Percentiles rank a stretch among this genome's conserved stretches.
Conservation (phyloP, 2,888 invertebrate species). For the Unio delphinus region DNA sequence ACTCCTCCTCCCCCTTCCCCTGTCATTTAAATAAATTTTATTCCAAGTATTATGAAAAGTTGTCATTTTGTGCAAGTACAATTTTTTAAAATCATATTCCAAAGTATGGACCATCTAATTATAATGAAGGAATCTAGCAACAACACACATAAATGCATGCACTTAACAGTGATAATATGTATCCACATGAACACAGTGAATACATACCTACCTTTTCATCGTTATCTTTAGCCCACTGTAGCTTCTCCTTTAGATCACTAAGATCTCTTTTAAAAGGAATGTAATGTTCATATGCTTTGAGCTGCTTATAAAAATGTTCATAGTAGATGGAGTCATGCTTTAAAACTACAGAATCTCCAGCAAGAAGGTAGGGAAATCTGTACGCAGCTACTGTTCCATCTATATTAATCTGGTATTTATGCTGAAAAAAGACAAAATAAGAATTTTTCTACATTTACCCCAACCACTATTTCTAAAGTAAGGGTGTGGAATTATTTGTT, state of each 20-base stretch:
- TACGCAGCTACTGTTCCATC: slow-evolving; percentile 98
- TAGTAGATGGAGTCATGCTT: slow-evolving; percentile 96
- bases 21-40: too few relatives aligned
- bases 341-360: slow-evolving; percentile 88
- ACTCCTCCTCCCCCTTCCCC: too few relatives aligned
- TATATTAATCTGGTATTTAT: slow-evolving; percentile 93
- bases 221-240: slow-evolving; percentile 73
- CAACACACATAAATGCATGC: too few relatives aligned
- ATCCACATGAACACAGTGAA: background rate
- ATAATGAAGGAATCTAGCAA: too few relatives aligned
- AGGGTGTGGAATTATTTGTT: background rate
- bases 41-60: too few relatives aligned
- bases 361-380: slow-evolving; percentile 90
- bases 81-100: too few relatives aligned
- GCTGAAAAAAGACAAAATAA: slow-evolving; percentile 77
- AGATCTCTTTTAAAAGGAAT: slow-evolving; percentile 86
- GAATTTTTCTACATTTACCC: background rate
- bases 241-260: slow-evolving; percentile 83
- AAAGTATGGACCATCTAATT: too few relatives aligned
- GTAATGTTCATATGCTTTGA: slow-evolving; percentile 85
- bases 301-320: slow-evolving; percentile 90
- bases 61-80: too few relatives aligned
- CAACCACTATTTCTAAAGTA: background rate
- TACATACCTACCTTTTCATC: slow-evolving; percentile 61
- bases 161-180: too few relatives aligned